Conservation (phyloP, 2,888 invertebrate species). For the Acronicta leporina region DNA sequence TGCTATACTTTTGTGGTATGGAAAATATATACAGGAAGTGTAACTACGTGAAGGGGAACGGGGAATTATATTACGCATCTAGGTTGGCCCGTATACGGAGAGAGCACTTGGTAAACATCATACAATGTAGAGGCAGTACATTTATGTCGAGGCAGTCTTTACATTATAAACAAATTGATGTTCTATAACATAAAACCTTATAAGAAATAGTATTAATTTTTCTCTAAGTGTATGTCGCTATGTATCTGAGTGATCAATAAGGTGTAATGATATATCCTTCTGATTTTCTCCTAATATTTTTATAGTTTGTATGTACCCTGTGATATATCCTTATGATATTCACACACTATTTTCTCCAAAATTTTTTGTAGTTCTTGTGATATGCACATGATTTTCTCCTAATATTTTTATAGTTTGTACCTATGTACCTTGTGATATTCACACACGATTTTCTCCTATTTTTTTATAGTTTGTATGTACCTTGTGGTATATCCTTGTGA, state of each 20-base stretch:
- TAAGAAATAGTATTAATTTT: constrained; percentile 40
- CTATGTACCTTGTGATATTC: too few species aligned
- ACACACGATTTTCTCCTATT: too few species aligned
- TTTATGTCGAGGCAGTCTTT: constrained; percentile 28
- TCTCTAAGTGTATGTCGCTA: constrained; percentile 34
- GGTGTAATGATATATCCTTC: constrained; percentile 25
- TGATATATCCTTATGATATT: too few species aligned
- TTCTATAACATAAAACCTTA: constrained; percentile 14
- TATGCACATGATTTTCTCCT: too few species aligned
- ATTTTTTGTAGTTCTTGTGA: too few species aligned
- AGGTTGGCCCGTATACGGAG: constrained; percentile 25
- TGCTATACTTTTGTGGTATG: constrained; percentile 14
- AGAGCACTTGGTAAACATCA: constrained; percentile 18
- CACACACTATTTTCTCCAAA: too few species aligned
- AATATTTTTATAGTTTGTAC: too few species aligned
- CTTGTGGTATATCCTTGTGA: constrained; percentile 27
- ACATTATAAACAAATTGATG: constrained; percentile 25
- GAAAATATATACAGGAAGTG: constrained; percentile 21
- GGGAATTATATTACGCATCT: constrained; percentile 21
- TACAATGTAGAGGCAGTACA: constrained; percentile 14
- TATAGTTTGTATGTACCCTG: too few species aligned
- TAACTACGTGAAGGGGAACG: constrained; percentile 4
- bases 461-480: too few species aligned
- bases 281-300: too few species aligned
- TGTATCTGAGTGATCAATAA: constrained; percentile 38